These are phyloP conservation scores for Apostichopus japonicus DNA, from an alignment of 35 echinoderm and acorn worm genomes.

Conservation along the genomic window DNA sequence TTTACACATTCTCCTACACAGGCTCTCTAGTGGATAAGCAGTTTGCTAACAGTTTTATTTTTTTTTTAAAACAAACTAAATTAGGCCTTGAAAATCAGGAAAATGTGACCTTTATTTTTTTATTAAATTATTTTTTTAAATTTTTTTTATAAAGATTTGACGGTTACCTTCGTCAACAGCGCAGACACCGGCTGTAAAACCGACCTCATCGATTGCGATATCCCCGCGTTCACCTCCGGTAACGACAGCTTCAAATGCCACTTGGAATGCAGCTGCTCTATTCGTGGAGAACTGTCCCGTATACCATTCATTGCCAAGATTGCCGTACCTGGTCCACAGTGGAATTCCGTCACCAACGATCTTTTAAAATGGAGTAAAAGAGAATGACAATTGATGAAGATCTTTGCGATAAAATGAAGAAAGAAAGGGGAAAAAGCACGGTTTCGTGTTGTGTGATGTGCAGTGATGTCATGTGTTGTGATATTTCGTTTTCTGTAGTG, in stretches of 20 bases:
- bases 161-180: slow-evolving; percentile 30
- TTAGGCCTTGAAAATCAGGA: too few species aligned
- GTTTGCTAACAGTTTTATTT: too few species aligned
- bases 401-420: too few species aligned
- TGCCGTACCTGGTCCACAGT: slow-evolving; percentile 54
- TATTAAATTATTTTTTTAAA: neutral
- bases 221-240: slow-evolving; percentile 60
- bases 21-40: too few species aligned
- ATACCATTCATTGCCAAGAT: slow-evolving; percentile 77
- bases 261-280: slow-evolving; percentile 16
- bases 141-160: neutral
- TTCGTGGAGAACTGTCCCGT: slow-evolving; percentile 32
- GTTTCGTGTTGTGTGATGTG: neutral
- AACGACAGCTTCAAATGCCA: slow-evolving; percentile 68
- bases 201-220: slow-evolving; percentile 90
- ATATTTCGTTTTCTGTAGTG: too few species aligned
- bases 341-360: neutral
- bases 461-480: neutral
- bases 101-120: neutral
- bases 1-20: too few species aligned
- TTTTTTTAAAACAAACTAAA: too few species aligned
- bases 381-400: neutral
- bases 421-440: too few species aligned
- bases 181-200: slow-evolving; percentile 55
- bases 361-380: neutral